Conservation (phyloP, 2,113 vertebrate species). For the Macrotus californicus region DNA sequence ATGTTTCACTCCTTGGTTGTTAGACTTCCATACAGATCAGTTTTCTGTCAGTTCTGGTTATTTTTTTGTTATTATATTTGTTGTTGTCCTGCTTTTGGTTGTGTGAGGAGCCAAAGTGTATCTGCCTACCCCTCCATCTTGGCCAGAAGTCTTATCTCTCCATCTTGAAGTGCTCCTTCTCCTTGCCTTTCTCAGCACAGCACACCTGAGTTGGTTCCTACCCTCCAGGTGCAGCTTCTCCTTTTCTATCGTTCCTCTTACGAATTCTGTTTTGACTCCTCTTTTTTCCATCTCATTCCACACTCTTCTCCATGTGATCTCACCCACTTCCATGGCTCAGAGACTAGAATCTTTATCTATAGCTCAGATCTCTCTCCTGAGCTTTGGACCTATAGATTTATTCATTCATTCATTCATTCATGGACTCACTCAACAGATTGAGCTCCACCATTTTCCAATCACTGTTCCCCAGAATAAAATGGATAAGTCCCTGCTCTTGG, state of each 20-base stretch:
- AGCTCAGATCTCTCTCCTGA: neutral
- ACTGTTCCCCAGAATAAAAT: neutral
- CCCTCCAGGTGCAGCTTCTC: neutral
- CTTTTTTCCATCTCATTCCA: neutral
- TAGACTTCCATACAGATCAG: no score
- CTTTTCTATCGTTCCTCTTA: accelerated
- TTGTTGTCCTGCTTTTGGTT: no score
- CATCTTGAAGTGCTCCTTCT: neutral
- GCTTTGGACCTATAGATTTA: neutral
- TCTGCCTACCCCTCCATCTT: no score
- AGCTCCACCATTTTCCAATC: no score
- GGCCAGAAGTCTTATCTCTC: neutral
- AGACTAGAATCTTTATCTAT: neutral
- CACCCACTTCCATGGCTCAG: neutral
- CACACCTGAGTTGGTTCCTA: accelerated
- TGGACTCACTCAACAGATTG: neutral
- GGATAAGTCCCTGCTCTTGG: neutral
- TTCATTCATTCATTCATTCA: neutral
- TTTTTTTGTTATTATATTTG: no score
- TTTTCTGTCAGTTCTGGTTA: no score
- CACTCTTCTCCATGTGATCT: neutral
- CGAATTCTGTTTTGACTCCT: neutral
- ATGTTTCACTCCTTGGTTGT: no score
- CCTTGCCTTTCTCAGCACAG: neutral
- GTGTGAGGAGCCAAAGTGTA: no score